A percentile compares a stretch with the other conserved stretches of the same genome.
Conservation (phyloP, 2,113 vertebrate species). For the Patagioenas fasciata region DNA sequence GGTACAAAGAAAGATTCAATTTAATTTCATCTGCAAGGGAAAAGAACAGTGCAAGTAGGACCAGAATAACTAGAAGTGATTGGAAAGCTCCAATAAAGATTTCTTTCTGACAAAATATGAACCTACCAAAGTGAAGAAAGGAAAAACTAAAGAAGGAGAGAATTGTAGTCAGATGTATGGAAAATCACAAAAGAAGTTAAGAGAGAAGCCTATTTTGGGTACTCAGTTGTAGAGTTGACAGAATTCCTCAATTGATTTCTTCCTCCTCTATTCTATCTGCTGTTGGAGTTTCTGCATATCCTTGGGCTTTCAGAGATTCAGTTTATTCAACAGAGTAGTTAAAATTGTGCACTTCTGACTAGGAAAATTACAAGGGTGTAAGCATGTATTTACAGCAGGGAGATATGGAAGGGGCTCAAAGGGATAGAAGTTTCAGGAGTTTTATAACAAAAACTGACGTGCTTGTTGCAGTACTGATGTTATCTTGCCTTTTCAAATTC, state of each 20-base stretch:
- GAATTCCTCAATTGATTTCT: neutral
- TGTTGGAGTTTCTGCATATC: neutral
- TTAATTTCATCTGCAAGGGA: neutral
- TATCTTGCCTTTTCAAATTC: neutral
- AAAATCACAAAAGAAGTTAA: neutral
- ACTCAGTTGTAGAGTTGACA: accelerated
- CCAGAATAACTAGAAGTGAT: neutral
- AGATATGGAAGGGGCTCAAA: neutral
- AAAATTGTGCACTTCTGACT: neutral
- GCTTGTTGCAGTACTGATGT: neutral
- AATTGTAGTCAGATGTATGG: neutral
- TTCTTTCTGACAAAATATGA: neutral
- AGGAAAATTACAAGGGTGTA: neutral
- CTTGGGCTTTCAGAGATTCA: neutral
- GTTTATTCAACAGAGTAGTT: neutral
- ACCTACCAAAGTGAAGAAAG: neutral
- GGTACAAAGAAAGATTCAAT: neutral
- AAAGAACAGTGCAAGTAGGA: neutral
- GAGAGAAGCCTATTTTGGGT: neutral
- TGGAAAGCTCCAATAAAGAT: neutral
- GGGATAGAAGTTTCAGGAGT: neutral
- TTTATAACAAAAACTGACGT: neutral
- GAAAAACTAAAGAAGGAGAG: neutral
- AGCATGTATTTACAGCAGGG: neutral
- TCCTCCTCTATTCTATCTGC: neutral